Base-by-base conservation (phyloP, 2,113 vertebrate genomes). In the Sterna hirundo region DNA sequence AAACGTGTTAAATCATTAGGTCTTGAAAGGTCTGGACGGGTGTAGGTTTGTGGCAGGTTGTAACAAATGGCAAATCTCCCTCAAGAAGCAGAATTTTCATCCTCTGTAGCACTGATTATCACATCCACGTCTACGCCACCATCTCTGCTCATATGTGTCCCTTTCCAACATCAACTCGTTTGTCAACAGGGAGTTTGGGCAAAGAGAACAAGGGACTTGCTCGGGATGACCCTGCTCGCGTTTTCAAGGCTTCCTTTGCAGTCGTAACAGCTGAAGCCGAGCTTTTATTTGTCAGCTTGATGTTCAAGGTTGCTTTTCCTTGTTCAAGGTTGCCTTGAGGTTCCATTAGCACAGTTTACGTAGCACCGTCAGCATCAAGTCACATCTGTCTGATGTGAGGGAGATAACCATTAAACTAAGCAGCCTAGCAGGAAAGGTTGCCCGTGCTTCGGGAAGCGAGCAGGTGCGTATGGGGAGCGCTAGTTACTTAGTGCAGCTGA, bases 211-310 rank as follows among this genome's bases (percentile, higher is more conserved):
- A 15, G 57, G 49, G 6, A 13, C 30, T 19, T 13, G 9, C 66
- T 51, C 4, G 1, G 34, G 11, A 23, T 83, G n/a, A 15, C 51
- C 38, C 64, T 11, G 13, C 52, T 68, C 7, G 0, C 19, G 1
- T 25, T 18, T 13, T 19, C 84, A 58, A 11, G 44, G 64, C 66
- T 71, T 84, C 70, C 68, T 58, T 13, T 54, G 30, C 60, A 13
- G 4, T 9, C 0, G 1, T 34, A 64, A 10, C 52, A 55, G 52
- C 54, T 3, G 32, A 32, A 62, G 69, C 29, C 0, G 0, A 1
- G 19, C 10, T 49, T 68, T 52, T 46, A 42, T 66, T 38, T 25
- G 8, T 25, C 88, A 81, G 49, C 55, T 81, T 10, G 19, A 3
- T 21, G 42, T 26, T 58, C 93, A 61, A 34, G 80, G 79, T 83